These are phyloP conservation scores for Strix aluco DNA, from an alignment of 2,113 vertebrate genomes.

Conservation along the genomic window DNA sequence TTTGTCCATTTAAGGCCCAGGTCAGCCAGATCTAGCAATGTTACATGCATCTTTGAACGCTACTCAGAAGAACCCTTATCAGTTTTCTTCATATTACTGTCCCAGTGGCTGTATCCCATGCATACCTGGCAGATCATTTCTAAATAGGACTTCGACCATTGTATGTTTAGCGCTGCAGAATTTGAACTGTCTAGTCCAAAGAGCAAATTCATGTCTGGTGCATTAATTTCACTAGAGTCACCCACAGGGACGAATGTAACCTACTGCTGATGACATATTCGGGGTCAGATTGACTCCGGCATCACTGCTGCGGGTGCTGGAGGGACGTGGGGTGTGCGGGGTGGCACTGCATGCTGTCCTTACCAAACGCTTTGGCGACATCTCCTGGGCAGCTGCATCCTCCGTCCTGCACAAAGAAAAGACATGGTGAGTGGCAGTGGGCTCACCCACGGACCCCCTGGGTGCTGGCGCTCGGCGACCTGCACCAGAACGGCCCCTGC, in stretches of 20 bases:
- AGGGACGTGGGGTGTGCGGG: fast-evolving
- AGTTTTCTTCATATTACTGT: not conserved
- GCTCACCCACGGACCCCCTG: not conserved
- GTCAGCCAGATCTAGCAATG: not conserved
- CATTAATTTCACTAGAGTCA: not conserved
- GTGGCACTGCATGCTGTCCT: not conserved
- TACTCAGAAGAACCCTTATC: not conserved
- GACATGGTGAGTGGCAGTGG: not conserved
- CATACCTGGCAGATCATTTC: not conserved
- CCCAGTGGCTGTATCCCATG: not conserved
- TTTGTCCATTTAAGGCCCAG: not conserved
- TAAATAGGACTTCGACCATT: not conserved
- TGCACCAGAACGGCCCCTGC: not conserved
- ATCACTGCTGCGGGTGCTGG: not conserved
- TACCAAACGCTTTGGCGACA: constrained; percentile 98
- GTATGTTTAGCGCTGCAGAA: not conserved
- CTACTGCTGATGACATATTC: not conserved
- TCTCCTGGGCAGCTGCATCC: constrained; percentile 98
- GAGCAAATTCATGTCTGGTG: not conserved
- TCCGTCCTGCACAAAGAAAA: constrained; percentile 83
- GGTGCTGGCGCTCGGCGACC: not conserved
- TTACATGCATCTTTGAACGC: not conserved
- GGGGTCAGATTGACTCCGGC: not conserved
- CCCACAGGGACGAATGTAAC: not conserved
- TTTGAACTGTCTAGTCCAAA: not conserved